These are phyloP conservation scores for Sitobion miscanthi DNA, from an alignment of 1,140 invertebrate genomes.

Conservation along the genomic window DNA sequence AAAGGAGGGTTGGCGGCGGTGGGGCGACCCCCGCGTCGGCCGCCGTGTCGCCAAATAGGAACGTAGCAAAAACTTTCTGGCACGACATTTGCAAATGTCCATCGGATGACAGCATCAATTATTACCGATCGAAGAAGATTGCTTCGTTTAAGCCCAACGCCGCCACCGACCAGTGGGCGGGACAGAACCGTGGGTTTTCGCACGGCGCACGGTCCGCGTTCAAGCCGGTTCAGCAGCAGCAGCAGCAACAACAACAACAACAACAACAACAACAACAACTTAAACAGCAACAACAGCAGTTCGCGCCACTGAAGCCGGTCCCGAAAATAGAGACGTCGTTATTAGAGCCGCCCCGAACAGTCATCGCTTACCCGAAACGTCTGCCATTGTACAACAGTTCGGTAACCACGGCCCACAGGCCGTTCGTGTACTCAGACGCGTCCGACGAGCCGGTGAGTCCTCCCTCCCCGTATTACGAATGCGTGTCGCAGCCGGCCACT, in stretches of 20 bases:
- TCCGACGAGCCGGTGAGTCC: not conserved
- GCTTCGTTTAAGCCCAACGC: conserved; percentile 64
- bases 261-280: not conserved
- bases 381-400: conserved; percentile 42
- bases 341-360: not conserved
- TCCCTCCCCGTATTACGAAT: not conserved
- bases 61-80: conserved; percentile 61
- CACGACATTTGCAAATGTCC: conserved; percentile 65
- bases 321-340: not conserved
- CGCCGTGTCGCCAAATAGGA: not conserved
- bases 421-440: conserved; percentile 12
- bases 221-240: not conserved
- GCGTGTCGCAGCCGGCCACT: not conserved
- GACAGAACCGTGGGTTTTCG: conserved; percentile 61
- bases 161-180: conserved; percentile 68
- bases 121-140: not conserved
- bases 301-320: not conserved
- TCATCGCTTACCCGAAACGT: not conserved
- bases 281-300: not conserved
- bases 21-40: not conserved
- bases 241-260: not conserved
- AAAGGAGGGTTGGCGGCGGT: conserved; percentile 62
- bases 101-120: conserved; percentile 44
- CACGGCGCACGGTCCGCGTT: not conserved
- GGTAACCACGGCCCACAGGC: conserved; percentile 36